Percentiles rank a stretch among this genome's conserved stretches.
Conservation (phyloP, 2,888 invertebrate species). For the Malacosoma neustria region DNA sequence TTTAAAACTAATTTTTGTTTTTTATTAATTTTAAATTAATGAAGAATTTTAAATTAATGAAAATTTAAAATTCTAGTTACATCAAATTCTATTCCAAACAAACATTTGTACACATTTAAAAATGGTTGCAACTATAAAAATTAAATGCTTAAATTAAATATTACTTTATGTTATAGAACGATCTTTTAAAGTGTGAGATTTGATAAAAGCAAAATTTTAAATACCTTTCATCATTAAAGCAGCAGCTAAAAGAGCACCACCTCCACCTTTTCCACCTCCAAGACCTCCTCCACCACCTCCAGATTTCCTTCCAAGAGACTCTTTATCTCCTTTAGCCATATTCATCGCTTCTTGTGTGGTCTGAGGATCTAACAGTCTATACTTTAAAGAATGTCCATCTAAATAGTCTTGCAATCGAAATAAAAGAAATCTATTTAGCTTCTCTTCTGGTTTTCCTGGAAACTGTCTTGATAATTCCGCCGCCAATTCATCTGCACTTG, state of each 20-base stretch:
- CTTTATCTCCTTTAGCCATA: slow-evolving; percentile 51
- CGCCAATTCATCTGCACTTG: slow-evolving; percentile 77
- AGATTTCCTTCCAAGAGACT: slow-evolving; percentile 56
- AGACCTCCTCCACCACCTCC: slow-evolving; percentile 52
- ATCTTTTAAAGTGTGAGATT: too few species aligned
- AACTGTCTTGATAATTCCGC: slow-evolving; percentile 83
- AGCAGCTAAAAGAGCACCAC: slow-evolving; percentile 71
- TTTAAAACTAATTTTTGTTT: too few species aligned
- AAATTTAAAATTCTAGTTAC: too few species aligned
- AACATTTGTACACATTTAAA: too few species aligned
- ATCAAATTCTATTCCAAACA: too few species aligned
- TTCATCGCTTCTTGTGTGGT: slow-evolving; percentile 75
- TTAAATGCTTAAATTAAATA: too few species aligned
- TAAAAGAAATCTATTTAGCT: slow-evolving; percentile 82
- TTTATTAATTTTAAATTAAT: too few species aligned
- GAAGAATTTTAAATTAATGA: too few species aligned
- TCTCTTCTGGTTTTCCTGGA: slow-evolving; percentile 84
- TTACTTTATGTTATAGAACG: too few species aligned
- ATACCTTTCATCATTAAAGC: slow-evolving; percentile 79
- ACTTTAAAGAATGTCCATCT: slow-evolving; percentile 82
- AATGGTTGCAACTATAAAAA: too few species aligned
- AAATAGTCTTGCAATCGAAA: slow-evolving; percentile 80
- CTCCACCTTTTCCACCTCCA: slow-evolving; percentile 50
- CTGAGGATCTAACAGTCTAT: slow-evolving; percentile 79
- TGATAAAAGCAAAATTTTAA: neutral